Percentiles rank a stretch among this genome's conserved stretches.
phyloP scores from a whole-genome alignment of 2,888 invertebrate genomes.

The Rugalucina vietnamica region DNA sequence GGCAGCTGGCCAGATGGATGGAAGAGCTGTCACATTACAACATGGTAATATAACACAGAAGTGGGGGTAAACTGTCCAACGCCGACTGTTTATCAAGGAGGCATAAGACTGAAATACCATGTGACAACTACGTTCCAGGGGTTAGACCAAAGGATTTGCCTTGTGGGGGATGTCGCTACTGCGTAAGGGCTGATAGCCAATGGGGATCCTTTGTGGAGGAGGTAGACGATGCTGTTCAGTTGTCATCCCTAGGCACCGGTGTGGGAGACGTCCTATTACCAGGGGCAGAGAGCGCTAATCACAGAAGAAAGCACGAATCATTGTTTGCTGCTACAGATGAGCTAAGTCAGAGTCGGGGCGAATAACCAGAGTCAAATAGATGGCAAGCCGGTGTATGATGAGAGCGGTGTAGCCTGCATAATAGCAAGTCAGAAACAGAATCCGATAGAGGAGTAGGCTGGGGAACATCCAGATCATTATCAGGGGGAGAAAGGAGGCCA shows the following conservation, averaged over 20 bases:
- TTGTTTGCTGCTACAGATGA: background rate
- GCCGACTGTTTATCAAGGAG: conserved; percentile 4
- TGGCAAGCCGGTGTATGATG: background rate
- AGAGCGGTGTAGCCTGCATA: background rate
- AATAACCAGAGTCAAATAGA: background rate
- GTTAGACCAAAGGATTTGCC: background rate
- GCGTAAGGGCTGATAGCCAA: conserved; percentile 12
- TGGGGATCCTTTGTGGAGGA: conserved; percentile 21
- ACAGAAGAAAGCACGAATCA: background rate
- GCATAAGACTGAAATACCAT: background rate
- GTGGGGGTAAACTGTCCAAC: background rate
- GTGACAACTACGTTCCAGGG: background rate
- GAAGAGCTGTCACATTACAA: conserved; percentile 17
- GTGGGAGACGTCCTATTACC: background rate
- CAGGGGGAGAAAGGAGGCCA: background rate
- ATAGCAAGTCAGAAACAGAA: background rate
- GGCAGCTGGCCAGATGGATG: conserved; percentile 17
- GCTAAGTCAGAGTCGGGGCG: background rate
- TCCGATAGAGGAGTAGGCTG: background rate
- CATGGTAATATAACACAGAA: background rate
- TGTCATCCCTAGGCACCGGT: background rate
- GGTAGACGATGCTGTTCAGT: conserved; percentile 20
- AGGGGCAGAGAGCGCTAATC: background rate
- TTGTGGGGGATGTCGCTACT: conserved; percentile 13
- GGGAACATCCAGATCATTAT: background rate